Conservation (phyloP, 2,113 vertebrate species). For the Pterocles burchelli region DNA sequence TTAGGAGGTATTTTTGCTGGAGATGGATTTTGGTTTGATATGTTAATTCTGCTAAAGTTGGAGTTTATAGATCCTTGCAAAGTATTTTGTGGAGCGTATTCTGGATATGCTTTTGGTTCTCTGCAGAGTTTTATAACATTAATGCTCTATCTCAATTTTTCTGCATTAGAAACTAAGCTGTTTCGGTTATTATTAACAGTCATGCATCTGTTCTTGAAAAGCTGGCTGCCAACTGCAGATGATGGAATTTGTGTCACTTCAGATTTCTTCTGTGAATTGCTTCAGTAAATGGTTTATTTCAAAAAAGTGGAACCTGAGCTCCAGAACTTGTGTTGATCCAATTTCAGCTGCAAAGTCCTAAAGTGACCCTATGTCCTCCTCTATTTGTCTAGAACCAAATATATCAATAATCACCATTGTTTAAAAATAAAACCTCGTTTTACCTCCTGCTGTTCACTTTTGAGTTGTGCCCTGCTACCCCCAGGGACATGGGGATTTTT, state of each 20-base stretch:
- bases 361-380: rapidly evolving
- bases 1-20: neutral
- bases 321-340: neutral
- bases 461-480: neutral
- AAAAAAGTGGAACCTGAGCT: neutral
- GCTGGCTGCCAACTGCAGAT: neutral
- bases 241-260: neutral
- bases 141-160: neutral
- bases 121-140: neutral
- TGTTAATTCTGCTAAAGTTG: neutral
- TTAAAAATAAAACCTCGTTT: neutral
- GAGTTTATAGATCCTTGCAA: neutral
- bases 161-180: neutral
- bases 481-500: neutral
- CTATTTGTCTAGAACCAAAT: neutral
- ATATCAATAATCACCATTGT: neutral
- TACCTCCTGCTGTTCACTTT: neutral
- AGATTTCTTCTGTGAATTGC: neutral
- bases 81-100: neutral
- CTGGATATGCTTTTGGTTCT: neutral
- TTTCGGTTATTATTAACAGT: neutral
- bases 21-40: neutral
- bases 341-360: neutral
- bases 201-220: neutral
- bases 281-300: neutral